A percentile compares a stretch with the other conserved stretches of the same genome.
Conservation (phyloP, 1,140 invertebrate species). For the Stegodyphus mimosarum region DNA sequence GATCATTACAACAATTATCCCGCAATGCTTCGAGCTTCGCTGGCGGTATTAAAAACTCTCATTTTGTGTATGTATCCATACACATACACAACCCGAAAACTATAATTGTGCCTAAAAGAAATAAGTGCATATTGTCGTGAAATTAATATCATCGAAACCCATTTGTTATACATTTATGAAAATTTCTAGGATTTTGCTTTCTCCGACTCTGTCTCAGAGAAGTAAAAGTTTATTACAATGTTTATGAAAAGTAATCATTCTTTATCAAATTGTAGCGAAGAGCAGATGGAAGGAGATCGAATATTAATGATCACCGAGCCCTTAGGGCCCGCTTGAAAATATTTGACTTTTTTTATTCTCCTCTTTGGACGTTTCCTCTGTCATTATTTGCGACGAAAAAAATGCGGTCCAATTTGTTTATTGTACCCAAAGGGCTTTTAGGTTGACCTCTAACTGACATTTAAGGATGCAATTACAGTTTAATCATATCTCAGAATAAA, state of each 20-base stretch:
- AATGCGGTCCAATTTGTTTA: conserved; percentile 12
- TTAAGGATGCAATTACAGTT: not conserved
- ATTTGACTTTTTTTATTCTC: conserved; percentile 19
- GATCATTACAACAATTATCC: conserved; percentile 60
- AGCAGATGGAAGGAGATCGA: conserved; percentile 34
- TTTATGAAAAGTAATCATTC: conserved; percentile 50
- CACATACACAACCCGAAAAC: not conserved
- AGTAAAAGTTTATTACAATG: conserved; percentile 54
- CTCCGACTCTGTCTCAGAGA: not conserved
- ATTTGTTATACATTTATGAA: conserved; percentile 57
- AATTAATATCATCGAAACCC: conserved; percentile 47
- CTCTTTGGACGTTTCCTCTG: not conserved
- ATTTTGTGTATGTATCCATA: not conserved
- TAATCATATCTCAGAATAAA: no score
- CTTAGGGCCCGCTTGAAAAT: conserved; percentile 16
- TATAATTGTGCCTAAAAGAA: not conserved
- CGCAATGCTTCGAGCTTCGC: conserved; percentile 19
- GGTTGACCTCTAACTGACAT: conserved; percentile 43
- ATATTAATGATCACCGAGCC: conserved; percentile 35
- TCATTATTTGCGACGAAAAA: conserved; percentile 22
- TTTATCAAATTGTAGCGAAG: conserved; percentile 44
- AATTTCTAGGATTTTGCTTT: conserved; percentile 37
- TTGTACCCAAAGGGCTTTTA: conserved; percentile 4
- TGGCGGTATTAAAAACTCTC: conserved; percentile 46
- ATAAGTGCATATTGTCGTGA: conserved; percentile 38